Conservation (phyloP, 2,113 vertebrate species). For the Cynopterus brachyotis region DNA sequence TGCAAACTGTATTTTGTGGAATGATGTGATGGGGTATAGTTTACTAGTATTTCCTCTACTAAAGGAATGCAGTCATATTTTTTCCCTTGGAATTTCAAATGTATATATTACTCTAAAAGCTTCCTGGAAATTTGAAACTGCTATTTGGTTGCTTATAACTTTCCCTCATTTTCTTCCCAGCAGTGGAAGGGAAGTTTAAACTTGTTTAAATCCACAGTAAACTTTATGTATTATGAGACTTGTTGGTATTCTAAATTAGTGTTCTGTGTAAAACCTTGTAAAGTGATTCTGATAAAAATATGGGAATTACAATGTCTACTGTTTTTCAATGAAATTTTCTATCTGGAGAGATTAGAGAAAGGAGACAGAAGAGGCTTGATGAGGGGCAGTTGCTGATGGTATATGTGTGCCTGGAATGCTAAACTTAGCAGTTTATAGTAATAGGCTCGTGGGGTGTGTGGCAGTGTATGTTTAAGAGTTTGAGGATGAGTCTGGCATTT, state of each 20-base stretch:
- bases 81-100: not conserved
- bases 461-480: not conserved
- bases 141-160: not conserved
- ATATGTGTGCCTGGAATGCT: not conserved
- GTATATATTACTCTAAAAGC: not conserved
- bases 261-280: not conserved
- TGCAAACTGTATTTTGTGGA: not conserved
- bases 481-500: not conserved
- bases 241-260: not conserved
- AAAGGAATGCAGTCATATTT: not conserved
- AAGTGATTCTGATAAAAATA: not conserved
- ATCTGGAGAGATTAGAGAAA: not conserved
- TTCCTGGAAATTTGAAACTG: not conserved
- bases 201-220: not conserved
- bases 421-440: not conserved
- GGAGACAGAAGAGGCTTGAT: not conserved
- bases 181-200: not conserved
- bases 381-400: not conserved
- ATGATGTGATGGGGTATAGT: not conserved
- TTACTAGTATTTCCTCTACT: conserved; percentile 38
- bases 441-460: not conserved
- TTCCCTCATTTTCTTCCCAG: not conserved
- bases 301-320: not conserved
- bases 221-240: not conserved
- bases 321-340: not conserved